phyloP scores from a whole-genome alignment of 2,797 vertebrate species.

The Astyanax mexicanus region DNA sequence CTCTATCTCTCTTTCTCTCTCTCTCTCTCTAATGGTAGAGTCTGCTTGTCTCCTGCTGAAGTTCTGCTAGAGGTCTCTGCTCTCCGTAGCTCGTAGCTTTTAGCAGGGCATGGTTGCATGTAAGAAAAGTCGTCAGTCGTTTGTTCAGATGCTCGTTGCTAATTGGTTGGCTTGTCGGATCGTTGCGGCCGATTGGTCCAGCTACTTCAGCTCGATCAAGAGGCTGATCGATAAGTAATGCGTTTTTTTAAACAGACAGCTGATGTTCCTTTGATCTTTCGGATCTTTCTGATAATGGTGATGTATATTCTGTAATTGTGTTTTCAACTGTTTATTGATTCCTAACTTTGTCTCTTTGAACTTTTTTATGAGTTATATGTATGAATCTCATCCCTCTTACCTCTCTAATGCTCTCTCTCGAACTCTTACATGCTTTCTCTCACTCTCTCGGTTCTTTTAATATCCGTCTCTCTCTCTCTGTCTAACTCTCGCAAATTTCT shows the following conservation, averaged over 20 bases:
- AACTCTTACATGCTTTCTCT: too few species aligned
- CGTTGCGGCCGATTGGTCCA: background rate
- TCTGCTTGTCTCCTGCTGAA: conserved; percentile 4
- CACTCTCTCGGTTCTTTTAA: too few species aligned
- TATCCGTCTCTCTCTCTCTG: too few species aligned
- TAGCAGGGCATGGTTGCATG: background rate
- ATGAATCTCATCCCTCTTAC: background rate
- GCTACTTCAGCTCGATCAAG: background rate
- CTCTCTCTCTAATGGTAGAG: conserved; percentile 28
- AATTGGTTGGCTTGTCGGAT: background rate
- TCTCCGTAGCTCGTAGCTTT: conserved; percentile 1
- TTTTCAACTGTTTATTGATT: background rate
- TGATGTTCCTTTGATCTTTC: background rate
- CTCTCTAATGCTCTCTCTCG: conserved; percentile 7
- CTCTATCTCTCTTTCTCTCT: too few species aligned
- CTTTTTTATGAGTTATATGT: too few species aligned
- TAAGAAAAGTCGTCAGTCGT: background rate
- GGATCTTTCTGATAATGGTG: background rate
- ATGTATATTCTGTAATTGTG: conserved; percentile 5
- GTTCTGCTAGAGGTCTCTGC: conserved; percentile 16
- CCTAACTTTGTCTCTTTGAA: background rate
- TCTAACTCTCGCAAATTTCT: too few species aligned
- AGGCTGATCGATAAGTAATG: background rate
- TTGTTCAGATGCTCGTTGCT: conserved; percentile 15
- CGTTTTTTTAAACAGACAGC: background rate